Percentiles rank a stretch among this genome's conserved stretches.
These are phyloP conservation scores for Rhizoglyphus robini DNA, from an alignment of 1,140 invertebrate genomes.

Conservation along the genomic window DNA sequence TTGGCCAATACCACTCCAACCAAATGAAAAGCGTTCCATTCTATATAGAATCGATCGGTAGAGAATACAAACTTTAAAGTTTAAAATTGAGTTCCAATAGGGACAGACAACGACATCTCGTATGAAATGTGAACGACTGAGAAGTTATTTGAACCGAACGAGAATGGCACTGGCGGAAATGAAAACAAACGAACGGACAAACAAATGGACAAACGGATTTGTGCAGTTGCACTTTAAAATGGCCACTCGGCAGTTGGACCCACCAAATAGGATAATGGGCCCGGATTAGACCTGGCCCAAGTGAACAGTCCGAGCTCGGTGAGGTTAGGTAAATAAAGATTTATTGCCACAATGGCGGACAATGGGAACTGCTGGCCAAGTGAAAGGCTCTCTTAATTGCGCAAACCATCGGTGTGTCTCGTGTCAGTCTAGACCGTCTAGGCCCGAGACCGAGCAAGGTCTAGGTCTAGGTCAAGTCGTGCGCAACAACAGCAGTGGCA, in stretches of 20 bases:
- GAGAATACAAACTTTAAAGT: not conserved
- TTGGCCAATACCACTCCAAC: not conserved
- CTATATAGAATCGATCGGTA: not conserved
- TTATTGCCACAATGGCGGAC: constrained; percentile 4
- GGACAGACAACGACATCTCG: constrained; percentile 2
- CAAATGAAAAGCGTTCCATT: not conserved
- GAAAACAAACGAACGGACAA: constrained; percentile 2
- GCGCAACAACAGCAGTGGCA: not conserved
- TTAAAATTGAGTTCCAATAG: not conserved
- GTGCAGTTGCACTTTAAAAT: constrained; percentile 4
- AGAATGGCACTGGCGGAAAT: not conserved
- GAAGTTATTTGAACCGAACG: not conserved
- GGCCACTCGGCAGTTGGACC: not conserved
- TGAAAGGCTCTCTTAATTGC: not conserved
- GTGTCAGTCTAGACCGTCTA: constrained; percentile 3
- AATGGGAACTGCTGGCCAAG: not conserved
- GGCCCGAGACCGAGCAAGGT: not conserved
- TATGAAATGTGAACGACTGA: not conserved
- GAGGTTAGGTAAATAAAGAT: constrained; percentile 12
- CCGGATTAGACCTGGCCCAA: not conserved
- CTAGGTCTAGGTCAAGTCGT: constrained; percentile 6
- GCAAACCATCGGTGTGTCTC: not conserved
- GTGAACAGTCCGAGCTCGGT: not conserved
- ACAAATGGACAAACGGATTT: not conserved
- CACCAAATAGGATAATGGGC: not conserved